phyloP scores from a whole-genome alignment of 2,797 vertebrate species.

The Sylvilagus floridanus region DNA sequence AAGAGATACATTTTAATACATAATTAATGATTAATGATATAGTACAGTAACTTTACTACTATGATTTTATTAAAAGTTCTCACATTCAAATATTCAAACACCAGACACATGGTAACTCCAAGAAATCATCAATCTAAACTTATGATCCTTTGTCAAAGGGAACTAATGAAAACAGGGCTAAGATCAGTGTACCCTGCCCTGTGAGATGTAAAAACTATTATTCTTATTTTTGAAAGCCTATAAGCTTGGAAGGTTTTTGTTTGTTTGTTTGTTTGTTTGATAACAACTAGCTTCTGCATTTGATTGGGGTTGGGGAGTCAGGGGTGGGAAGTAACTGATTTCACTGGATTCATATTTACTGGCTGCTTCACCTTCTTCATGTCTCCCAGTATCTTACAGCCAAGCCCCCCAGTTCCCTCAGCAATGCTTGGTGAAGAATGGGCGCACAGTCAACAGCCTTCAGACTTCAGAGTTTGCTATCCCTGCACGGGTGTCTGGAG shows the following conservation, averaged over 20 bases:
- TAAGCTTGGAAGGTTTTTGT: conserved; percentile 32
- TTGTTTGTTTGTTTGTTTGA: neutral
- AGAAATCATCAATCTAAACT: conserved; percentile 56
- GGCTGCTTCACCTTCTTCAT: neutral
- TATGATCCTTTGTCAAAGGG: conserved; percentile 24
- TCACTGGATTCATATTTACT: conserved; percentile 54
- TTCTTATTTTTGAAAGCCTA: conserved; percentile 50
- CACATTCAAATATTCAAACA: neutral
- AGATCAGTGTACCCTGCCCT: conserved; percentile 53
- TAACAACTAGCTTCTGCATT: conserved; percentile 40
- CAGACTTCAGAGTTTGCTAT: neutral
- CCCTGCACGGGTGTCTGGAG: neutral
- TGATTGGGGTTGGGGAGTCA: neutral
- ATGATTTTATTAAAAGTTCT: conserved; percentile 15
- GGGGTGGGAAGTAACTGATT: conserved; percentile 12
- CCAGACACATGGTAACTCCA: neutral
- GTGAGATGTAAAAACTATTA: conserved; percentile 26
- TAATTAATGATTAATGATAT: conserved; percentile 24
- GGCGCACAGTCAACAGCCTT: conserved; percentile 19
- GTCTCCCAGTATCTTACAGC: neutral
- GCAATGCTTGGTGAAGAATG: conserved; percentile 38
- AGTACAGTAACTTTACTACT: conserved; percentile 28
- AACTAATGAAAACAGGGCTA: conserved; percentile 16
- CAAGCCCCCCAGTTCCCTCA: neutral
- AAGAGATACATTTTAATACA: conserved; percentile 21